Conservation (phyloP, 2,113 vertebrate species). For the Tachysurus fulvidraco region DNA sequence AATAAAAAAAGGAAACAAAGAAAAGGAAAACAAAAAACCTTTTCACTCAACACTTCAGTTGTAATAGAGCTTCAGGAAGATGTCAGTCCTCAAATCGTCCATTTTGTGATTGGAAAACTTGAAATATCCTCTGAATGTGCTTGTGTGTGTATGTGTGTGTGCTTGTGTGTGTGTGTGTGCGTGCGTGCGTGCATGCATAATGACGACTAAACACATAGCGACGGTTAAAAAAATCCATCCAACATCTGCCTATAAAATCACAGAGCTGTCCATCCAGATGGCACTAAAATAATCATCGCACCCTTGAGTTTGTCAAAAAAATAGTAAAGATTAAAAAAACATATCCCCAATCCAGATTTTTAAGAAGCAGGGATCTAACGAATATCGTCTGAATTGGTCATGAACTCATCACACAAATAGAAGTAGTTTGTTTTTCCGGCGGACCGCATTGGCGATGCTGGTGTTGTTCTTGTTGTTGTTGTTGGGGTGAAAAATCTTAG, state of each 20-base stretch:
- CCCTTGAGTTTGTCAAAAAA: slow-evolving; percentile 5
- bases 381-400: not conserved
- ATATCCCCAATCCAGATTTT: not conserved
- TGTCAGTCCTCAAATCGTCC: not conserved
- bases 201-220: not conserved
- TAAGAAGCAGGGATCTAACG: not conserved
- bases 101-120: not conserved
- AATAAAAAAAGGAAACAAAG: no score
- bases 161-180: not conserved
- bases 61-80: not conserved
- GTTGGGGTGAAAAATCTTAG: not conserved
- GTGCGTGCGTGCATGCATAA: not conserved
- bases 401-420: not conserved
- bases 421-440: not conserved
- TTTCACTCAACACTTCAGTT: not conserved
- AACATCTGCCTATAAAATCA: slow-evolving; percentile 15
- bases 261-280: slow-evolving; percentile 27
- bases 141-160: not conserved
- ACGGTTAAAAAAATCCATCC: not conserved
- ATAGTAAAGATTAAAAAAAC: not conserved
- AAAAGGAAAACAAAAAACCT: no score
- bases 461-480: not conserved
- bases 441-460: no score
- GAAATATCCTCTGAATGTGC: not conserved
- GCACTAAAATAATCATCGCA: not conserved